Conservation (phyloP, 2,888 invertebrate genomes). For the Yponomeuta sedellus region DNA sequence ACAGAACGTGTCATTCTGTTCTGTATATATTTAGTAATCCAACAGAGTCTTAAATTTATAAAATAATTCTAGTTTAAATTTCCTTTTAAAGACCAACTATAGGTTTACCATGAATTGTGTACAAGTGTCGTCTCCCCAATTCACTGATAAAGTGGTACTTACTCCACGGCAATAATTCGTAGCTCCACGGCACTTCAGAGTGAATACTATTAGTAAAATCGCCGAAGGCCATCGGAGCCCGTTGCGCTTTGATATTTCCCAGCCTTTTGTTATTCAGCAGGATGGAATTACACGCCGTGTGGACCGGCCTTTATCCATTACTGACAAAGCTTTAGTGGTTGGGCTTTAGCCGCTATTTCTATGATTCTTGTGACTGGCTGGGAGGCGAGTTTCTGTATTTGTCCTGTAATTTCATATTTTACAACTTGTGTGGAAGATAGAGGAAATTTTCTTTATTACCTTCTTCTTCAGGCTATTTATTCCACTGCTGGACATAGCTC, state of each 20-base stretch:
- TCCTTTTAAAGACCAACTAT: too few relatives aligned
- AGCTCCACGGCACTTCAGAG: background rate
- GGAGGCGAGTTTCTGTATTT: too few relatives aligned
- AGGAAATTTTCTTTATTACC: too few relatives aligned
- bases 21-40: too few relatives aligned
- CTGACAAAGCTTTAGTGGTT: background rate
- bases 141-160: background rate
- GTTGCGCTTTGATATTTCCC: conserved; percentile 9
- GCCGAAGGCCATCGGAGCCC: background rate
- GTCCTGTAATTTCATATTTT: too few relatives aligned
- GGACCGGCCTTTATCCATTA: background rate
- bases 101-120: too few relatives aligned
- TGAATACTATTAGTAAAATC: conserved; percentile 10
- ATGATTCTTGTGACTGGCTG: background rate
- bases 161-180: background rate
- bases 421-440: too few relatives aligned
- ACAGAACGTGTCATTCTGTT: too few relatives aligned
- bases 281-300: conserved; percentile 3
- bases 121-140: background rate
- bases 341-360: background rate
- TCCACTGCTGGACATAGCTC: too few relatives aligned
- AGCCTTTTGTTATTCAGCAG: conserved; percentile 5
- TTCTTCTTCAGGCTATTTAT: too few relatives aligned
- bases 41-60: too few relatives aligned
- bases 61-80: too few relatives aligned